phyloP scores from a whole-genome alignment of 2,113 vertebrate species.

The Empidonax alnorum region DNA sequence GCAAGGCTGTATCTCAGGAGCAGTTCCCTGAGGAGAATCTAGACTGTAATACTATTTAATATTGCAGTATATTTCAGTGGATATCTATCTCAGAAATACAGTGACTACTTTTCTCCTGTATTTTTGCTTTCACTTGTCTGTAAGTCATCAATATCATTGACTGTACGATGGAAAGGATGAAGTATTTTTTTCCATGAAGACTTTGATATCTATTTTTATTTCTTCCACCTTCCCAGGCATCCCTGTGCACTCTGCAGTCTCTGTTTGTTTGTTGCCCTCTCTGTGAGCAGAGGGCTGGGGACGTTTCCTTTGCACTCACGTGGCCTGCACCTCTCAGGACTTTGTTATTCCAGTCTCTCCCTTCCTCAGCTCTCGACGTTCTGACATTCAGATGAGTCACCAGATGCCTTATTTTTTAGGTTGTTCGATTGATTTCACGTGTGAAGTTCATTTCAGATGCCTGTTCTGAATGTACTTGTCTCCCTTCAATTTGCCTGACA shows the following conservation, averaged over 20 bases:
- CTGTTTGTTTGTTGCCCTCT: background rate
- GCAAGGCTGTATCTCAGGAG: background rate
- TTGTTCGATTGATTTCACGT: slow-evolving; percentile 4
- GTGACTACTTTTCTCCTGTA: background rate
- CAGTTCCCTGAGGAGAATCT: background rate
- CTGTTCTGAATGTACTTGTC: background rate
- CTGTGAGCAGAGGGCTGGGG: background rate
- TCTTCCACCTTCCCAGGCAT: background rate
- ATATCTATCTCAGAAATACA: background rate
- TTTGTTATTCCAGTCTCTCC: slow-evolving; percentile 1
- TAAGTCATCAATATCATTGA: background rate
- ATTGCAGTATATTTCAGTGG: background rate
- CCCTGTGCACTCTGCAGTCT: background rate
- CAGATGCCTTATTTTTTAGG: background rate
- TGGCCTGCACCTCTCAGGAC: background rate
- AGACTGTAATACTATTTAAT: background rate
- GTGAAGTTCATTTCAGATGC: slow-evolving; percentile 12
- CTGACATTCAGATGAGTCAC: slow-evolving; percentile 13
- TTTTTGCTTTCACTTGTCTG: background rate
- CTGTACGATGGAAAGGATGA: background rate
- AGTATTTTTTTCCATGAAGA: background rate
- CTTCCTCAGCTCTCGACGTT: background rate
- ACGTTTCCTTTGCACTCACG: background rate
- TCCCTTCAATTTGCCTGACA: background rate
- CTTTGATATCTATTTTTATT: background rate